These are phyloP conservation scores for Choloepus hoffmanni DNA, from an alignment of 2,113 vertebrate species.

Conservation along the genomic window DNA sequence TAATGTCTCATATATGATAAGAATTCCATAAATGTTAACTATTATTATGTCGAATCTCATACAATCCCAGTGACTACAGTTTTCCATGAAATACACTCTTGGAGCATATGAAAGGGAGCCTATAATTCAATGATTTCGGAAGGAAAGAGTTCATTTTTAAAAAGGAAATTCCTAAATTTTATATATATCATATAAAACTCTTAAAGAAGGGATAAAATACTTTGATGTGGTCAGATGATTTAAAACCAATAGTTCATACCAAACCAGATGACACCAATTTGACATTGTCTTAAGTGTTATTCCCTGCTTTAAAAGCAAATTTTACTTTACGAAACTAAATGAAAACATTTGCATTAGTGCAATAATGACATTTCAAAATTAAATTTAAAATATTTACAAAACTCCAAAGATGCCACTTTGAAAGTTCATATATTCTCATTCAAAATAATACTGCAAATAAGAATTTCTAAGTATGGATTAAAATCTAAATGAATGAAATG, in stretches of 20 bases:
- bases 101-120: neutral
- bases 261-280: slow-evolving; percentile 27
- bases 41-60: slow-evolving; percentile 29
- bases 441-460: neutral
- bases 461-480: neutral
- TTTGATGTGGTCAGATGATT: slow-evolving; percentile 2
- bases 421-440: neutral
- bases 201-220: neutral
- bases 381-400: slow-evolving; percentile 40
- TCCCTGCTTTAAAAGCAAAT: slow-evolving; percentile 26
- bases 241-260: neutral
- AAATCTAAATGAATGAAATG: neutral
- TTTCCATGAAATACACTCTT: neutral
- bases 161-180: neutral
- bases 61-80: neutral
- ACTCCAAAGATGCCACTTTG: neutral
- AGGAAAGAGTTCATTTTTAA: neutral
- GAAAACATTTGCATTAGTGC: neutral
- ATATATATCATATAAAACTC: neutral
- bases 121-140: slow-evolving; percentile 34
- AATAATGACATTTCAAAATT: slow-evolving; percentile 26
- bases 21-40: neutral
- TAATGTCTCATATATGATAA: neutral
- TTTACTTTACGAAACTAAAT: slow-evolving; percentile 3
- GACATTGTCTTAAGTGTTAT: neutral